A percentile compares a stretch with the other conserved stretches of the same genome.
Evolutionary conservation across 2,888 invertebrate genomes (phyloP).

Genomic region (Clistopyga incitator): DNA sequence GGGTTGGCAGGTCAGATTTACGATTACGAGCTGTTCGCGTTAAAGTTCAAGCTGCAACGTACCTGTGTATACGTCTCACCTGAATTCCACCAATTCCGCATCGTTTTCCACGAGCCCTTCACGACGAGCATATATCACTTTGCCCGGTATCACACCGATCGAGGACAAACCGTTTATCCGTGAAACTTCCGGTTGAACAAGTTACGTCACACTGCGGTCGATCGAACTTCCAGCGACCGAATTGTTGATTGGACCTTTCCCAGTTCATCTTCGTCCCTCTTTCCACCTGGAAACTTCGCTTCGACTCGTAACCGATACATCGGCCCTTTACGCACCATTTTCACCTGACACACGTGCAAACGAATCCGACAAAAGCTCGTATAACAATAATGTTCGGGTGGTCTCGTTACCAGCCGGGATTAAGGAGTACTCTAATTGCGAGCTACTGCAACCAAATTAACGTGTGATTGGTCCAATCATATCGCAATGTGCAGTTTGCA

Average conservation of each 20-base stretch:
- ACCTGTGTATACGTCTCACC: slow-evolving; percentile 53
- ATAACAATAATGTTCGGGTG: slow-evolving; percentile 23
- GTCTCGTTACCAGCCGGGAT: slow-evolving; percentile 71
- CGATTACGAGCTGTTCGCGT: slow-evolving; percentile 65
- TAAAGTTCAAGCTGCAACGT: slow-evolving; percentile 37
- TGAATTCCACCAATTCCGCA: slow-evolving; percentile 27
- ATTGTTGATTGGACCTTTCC: slow-evolving; percentile 3
- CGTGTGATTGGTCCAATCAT: slow-evolving; percentile 17
- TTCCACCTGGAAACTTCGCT: background rate
- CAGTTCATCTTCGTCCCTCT: background rate
- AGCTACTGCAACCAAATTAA: slow-evolving; percentile 72
- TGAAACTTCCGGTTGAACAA: background rate
- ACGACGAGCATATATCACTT: background rate
- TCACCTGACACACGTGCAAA: slow-evolving; percentile 1
- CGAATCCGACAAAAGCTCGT: slow-evolving; percentile 32
- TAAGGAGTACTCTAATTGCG: slow-evolving; percentile 80
- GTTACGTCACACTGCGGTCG: background rate
- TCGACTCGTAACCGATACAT: too few relatives aligned
- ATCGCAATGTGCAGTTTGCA: slow-evolving; percentile 17
- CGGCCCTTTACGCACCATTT: background rate
- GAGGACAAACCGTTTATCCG: background rate
- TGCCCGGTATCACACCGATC: background rate
- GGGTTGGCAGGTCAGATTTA: slow-evolving; percentile 71
- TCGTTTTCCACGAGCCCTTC: slow-evolving; percentile 4
- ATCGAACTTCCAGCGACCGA: background rate